Percentiles rank a stretch among this genome's conserved stretches.
Evolutionary conservation across 2,113 vertebrate genomes (phyloP).

Genomic region (Brienomyrus longianalis): DNA sequence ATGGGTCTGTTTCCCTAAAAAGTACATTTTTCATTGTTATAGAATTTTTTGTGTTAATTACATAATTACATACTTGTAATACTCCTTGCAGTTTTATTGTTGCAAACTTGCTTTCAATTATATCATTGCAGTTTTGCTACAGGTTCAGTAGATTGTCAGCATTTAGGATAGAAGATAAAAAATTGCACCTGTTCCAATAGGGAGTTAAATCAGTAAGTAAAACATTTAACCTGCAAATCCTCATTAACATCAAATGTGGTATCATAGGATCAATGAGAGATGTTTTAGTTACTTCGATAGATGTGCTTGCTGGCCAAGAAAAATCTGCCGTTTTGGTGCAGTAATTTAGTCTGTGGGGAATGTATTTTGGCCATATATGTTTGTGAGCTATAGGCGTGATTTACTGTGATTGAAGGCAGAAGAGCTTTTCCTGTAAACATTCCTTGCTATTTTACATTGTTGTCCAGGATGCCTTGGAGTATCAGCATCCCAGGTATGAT

Average conservation of each 20-base stretch:
- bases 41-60: background rate
- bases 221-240: background rate
- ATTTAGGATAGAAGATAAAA: background rate
- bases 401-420: background rate
- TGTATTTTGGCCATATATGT: background rate
- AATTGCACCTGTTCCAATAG: background rate
- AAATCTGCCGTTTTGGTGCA: background rate
- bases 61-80: background rate
- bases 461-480: background rate
- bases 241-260: background rate
- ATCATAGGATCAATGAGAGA: background rate
- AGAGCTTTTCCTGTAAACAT: background rate
- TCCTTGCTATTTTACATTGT: background rate
- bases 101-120: background rate
- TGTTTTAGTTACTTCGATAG: background rate
- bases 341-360: background rate
- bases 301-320: background rate
- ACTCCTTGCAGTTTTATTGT: background rate
- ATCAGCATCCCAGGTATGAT: background rate
- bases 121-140: background rate
- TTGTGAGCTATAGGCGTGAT: background rate
- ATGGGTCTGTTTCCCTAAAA: background rate
- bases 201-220: background rate
- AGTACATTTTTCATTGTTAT: background rate
- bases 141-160: background rate